Evolutionary conservation across 2,113 vertebrate genomes (phyloP).

Genomic region (Struthidea cinerea): DNA sequence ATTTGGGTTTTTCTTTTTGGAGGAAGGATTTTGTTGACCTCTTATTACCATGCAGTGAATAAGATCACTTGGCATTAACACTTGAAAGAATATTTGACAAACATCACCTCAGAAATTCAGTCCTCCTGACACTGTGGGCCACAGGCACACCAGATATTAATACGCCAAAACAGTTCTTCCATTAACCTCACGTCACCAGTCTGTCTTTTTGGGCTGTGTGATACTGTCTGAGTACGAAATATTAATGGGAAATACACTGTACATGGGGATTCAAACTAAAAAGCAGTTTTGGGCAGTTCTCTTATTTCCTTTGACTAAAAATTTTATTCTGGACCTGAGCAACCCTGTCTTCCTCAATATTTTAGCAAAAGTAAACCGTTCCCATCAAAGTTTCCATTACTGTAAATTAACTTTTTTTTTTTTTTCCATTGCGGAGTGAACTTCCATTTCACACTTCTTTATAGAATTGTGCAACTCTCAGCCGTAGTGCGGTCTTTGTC

Average conservation of each 20-base stretch:
- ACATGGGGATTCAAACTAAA: background rate
- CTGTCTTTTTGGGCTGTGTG: background rate
- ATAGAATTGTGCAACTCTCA: background rate
- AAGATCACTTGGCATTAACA: background rate
- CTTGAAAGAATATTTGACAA: background rate
- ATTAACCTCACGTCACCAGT: background rate
- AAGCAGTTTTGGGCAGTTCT: background rate
- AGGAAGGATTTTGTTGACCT: background rate
- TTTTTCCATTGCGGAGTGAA: background rate
- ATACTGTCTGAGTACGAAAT: background rate
- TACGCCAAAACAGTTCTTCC: background rate
- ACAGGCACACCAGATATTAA: background rate
- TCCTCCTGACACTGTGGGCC: background rate
- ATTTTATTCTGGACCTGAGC: background rate
- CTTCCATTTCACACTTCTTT: background rate
- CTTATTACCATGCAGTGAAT: background rate
- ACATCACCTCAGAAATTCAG: background rate
- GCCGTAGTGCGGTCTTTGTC: background rate
- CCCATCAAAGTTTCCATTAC: background rate
- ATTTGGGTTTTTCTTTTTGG: background rate
- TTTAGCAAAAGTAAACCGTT: background rate
- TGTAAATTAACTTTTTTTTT: background rate
- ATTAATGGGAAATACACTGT: background rate
- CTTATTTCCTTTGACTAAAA: background rate
- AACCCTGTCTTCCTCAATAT: background rate